A percentile compares a stretch with the other conserved stretches of the same genome.
These are phyloP conservation scores for Drosophila truncata DNA, from an alignment of 1,140 invertebrate genomes.

Conservation along the genomic window DNA sequence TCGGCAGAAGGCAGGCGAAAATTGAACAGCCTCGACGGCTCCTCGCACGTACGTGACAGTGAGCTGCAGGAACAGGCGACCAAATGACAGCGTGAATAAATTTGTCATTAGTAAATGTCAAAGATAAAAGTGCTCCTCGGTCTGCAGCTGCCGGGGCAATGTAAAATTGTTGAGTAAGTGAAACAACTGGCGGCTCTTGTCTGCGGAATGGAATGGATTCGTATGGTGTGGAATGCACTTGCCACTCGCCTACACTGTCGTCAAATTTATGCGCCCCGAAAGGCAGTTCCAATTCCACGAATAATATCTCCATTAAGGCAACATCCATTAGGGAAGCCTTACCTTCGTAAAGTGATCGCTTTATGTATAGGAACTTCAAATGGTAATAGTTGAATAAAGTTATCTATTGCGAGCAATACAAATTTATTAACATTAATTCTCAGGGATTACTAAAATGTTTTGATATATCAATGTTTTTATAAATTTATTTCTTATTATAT, in stretches of 20 bases:
- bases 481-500: neutral
- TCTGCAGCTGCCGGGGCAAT: conserved; percentile 54
- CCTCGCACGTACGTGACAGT: conserved; percentile 48
- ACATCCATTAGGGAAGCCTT: conserved; percentile 1
- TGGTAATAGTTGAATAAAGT: neutral
- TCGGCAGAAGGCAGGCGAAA: conserved; percentile 1
- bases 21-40: conserved; percentile 20
- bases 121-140: conserved; percentile 72
- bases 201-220: conserved; percentile 50
- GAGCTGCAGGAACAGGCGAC: conserved; percentile 52
- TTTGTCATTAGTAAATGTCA: conserved; percentile 84
- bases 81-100: conserved; percentile 82
- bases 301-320: conserved; percentile 1
- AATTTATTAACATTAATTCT: neutral
- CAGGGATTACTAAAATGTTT: neutral
- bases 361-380: neutral
- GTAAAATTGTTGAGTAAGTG: conserved; percentile 62
- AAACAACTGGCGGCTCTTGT: conserved; percentile 68
- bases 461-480: neutral
- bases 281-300: neutral
- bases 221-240: conserved; percentile 61
- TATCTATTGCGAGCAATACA: neutral
- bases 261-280: conserved; percentile 29
- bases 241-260: conserved; percentile 37
- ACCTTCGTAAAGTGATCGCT: neutral